A percentile compares a stretch with the other conserved stretches of the same genome.
These are phyloP conservation scores for Automeris io DNA, from an alignment of 2,888 invertebrate genomes.

Conservation along the genomic window DNA sequence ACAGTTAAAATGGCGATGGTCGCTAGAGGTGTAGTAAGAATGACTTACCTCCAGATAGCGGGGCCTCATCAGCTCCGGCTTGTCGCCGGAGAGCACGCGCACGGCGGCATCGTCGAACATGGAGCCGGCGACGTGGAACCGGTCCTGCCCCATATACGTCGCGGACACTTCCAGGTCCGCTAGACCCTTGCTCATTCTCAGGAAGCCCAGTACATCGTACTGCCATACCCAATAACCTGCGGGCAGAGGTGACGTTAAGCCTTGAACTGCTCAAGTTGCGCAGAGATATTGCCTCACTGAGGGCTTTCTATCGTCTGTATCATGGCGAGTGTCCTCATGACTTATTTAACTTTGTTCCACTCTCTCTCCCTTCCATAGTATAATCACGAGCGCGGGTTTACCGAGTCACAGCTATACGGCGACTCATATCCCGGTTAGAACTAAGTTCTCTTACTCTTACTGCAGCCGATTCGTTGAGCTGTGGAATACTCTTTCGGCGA, in stretches of 20 bases:
- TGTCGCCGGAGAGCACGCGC: conserved; percentile 24
- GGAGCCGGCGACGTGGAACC: conserved; percentile 15
- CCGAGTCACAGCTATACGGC: no score
- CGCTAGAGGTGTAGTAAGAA: background rate
- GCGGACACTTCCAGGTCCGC: conserved; percentile 46
- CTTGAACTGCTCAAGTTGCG: no score
- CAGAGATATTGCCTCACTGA: no score
- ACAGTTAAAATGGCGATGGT: no score
- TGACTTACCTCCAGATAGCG: conserved; percentile 32
- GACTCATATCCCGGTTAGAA: no score
- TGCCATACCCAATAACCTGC: conserved; percentile 68
- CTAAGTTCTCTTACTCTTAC: no score
- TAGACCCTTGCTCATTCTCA: conserved; percentile 46
- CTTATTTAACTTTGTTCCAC: background rate
- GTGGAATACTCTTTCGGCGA: no score
- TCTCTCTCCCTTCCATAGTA: no score
- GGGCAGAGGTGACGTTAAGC: no score
- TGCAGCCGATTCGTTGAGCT: no score
- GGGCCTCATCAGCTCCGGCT: conserved; percentile 14
- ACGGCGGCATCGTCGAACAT: conserved; percentile 14
- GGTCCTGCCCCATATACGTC: conserved; percentile 28
- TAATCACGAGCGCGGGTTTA: no score
- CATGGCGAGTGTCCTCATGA: background rate
- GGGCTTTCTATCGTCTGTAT: background rate
- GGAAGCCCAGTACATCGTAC: conserved; percentile 61